Evolutionary conservation across 2,888 invertebrate genomes (phyloP).

Genomic region (Thumatha senex): DNA sequence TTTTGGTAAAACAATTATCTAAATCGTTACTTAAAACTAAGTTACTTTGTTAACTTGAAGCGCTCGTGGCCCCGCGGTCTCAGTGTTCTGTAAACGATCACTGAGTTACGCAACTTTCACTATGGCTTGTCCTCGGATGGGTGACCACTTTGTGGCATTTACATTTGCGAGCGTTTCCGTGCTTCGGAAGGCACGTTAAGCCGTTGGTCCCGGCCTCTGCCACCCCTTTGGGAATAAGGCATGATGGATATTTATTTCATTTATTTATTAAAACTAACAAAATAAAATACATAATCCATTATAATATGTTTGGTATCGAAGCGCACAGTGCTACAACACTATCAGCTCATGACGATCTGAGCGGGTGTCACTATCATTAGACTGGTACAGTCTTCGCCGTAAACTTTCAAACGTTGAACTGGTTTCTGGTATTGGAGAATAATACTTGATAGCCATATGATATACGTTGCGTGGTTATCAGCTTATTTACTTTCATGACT

Average conservation of each 20-base stretch:
- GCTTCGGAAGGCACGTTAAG: too few species aligned
- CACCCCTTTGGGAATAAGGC: too few species aligned
- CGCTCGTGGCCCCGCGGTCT: too few species aligned
- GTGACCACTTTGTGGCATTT: too few species aligned
- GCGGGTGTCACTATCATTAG: conserved; percentile 54
- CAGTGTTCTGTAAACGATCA: too few species aligned
- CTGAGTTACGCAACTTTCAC: too few species aligned
- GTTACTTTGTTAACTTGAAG: too few species aligned
- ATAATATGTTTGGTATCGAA: conserved; percentile 41
- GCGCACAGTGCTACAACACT: conserved; percentile 49
- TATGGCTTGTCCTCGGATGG: too few species aligned
- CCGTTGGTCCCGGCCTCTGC: too few species aligned
- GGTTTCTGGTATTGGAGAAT: conserved; percentile 39
- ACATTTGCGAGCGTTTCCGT: too few species aligned
- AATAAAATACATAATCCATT: conserved; percentile 43
- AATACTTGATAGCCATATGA: conserved; percentile 31
- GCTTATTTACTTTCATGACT: conserved; percentile 28
- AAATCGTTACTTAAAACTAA: conserved; percentile 29
- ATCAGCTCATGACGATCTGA: conserved; percentile 62
- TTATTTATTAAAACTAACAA: conserved; percentile 25
- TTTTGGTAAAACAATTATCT: conserved; percentile 29
- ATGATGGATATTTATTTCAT: too few species aligned
- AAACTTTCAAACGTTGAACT: conserved; percentile 43
- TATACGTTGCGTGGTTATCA: conserved; percentile 32
- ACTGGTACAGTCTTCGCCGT: conserved; percentile 37